Base-by-base conservation (phyloP, 2,888 invertebrate species). In the Latrodectus hesperus region DNA sequence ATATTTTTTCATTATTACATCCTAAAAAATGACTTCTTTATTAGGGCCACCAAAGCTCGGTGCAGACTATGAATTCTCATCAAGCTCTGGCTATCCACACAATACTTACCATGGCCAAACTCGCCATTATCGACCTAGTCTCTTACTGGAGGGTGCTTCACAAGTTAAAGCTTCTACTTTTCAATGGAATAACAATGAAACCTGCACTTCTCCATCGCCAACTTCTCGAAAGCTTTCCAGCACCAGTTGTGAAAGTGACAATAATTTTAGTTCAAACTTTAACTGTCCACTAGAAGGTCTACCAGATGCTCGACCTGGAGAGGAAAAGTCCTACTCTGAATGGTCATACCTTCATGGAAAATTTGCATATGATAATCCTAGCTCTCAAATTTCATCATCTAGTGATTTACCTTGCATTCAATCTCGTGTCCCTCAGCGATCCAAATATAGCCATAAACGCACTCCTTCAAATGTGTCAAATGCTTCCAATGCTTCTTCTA, bases 61-160 rank as follows among this genome's bases (percentile, higher is more conserved):
- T 77, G 16, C 82, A 76, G 94, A 94, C 85, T 94, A 94, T 90
- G 94, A 94, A 90, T 94, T 94, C 90, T 92, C 93, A 3, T 93
- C 93, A 52, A 93, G 93, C 49, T 93, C 93, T 72, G 94, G 94
- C 0, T 96, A 95, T 92, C 94, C 95, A 65, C 96, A 97, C 92
- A 96, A 97, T 93, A 97, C 97, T 3, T 98, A 97, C 93, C 98
- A 97, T 92, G 98, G 97, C 0, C 96, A 96, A 75, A 94, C 96
- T 11, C 93, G 95, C 89, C 96, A 96, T 72, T 91, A 91, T 74
- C 90, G 92, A 83, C 92, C 92, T 72, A 88, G 86, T 73, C 74
- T 90, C 52, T 84, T 79, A 77, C 26, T 87, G 70, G 89, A 87
- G 78, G 80, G 79, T 72, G 70, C 84, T 68, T 77, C 75, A 64